These are phyloP conservation scores for Dasypolia templi DNA, from an alignment of 2,888 invertebrate species.

Conservation along the genomic window DNA sequence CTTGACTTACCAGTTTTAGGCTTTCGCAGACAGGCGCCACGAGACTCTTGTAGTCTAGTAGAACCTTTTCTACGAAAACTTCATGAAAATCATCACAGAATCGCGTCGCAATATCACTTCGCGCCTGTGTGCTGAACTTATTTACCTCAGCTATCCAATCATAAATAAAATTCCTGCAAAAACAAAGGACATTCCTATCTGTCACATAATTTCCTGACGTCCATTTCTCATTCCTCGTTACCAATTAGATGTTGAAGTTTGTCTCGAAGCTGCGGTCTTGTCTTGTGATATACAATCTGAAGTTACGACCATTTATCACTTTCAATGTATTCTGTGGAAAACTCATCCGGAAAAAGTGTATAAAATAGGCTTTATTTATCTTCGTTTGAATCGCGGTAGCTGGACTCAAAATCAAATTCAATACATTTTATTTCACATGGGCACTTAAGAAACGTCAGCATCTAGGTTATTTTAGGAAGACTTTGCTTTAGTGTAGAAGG, in stretches of 20 bases:
- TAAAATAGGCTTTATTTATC: constrained; percentile 5
- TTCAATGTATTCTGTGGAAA: constrained; percentile 34
- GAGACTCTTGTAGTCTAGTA: no score
- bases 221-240: constrained; percentile 65
- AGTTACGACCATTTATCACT: constrained; percentile 61
- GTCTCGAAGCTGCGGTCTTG: constrained; percentile 55
- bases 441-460: no score
- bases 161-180: constrained; percentile 26
- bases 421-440: no score
- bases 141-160: background rate
- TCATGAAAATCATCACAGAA: no score
- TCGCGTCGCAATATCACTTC: no score
- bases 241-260: constrained; percentile 65
- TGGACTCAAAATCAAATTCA: no score
- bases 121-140: no score
- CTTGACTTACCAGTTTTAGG: background rate
- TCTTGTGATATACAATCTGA: constrained; percentile 62
- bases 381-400: background rate
- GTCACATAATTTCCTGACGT: constrained; percentile 49
- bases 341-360: constrained; percentile 8
- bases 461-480: no score
- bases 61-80: no score
- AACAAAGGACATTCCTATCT: constrained; percentile 52
- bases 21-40: no score
- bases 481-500: no score